Conservation (phyloP, 2,113 vertebrate species). For the Ptyas mucosa region DNA sequence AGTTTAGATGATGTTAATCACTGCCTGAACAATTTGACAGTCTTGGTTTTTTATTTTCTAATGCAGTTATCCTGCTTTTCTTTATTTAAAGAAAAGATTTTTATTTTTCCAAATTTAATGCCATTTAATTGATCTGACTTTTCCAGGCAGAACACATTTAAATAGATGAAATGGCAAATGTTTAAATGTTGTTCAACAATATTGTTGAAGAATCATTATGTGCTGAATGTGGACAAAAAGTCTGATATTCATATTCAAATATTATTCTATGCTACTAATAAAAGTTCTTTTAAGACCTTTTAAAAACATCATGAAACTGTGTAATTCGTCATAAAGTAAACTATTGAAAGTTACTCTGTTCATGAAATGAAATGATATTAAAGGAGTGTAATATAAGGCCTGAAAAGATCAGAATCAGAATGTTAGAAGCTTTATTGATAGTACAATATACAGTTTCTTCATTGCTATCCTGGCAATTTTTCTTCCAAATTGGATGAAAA, state of each 20-base stretch:
- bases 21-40: background rate
- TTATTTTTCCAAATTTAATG: background rate
- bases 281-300: background rate
- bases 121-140: background rate
- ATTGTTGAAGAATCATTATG: background rate
- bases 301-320: background rate
- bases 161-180: background rate
- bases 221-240: background rate
- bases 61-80: background rate
- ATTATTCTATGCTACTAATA: background rate
- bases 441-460: background rate
- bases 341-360: accelerated
- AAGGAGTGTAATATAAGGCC: background rate
- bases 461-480: background rate
- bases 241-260: background rate
- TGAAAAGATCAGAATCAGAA: background rate
- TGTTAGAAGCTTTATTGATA: background rate
- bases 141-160: background rate
- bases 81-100: background rate
- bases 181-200: background rate
- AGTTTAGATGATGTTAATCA: background rate
- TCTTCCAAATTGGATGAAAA: background rate
- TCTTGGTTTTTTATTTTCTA: background rate
- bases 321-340: background rate
- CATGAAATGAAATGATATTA: accelerated